Evolutionary conservation across 1,140 invertebrate genomes (phyloP).

Genomic region (Triops longicaudatus): DNA sequence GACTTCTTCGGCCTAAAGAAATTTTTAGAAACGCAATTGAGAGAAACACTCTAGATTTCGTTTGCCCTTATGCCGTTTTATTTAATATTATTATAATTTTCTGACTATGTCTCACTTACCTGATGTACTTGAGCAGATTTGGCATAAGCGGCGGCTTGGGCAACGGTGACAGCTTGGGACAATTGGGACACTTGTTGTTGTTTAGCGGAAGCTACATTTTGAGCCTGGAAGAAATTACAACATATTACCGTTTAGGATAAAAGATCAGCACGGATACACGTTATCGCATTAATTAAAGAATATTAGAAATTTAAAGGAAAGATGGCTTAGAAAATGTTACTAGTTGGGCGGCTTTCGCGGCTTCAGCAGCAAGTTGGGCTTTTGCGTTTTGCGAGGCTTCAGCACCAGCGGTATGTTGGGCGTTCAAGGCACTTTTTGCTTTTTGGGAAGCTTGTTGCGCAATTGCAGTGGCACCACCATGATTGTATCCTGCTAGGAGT

Average conservation of each 20-base stretch:
- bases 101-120: no score
- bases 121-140: constrained; percentile 27
- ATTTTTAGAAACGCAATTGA: not conserved
- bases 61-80: not conserved
- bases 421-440: constrained; percentile 32
- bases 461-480: constrained; percentile 33
- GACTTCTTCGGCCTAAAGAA: constrained; percentile 26
- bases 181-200: not conserved
- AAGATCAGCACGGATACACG: no score
- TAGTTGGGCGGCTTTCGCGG: constrained; percentile 32
- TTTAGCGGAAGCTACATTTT: constrained; percentile 21
- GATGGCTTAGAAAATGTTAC: not conserved
- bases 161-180: constrained; percentile 30
- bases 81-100: no score
- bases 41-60: not conserved
- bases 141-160: constrained; percentile 30
- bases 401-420: constrained; percentile 32
- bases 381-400: constrained; percentile 33
- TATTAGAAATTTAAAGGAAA: no score
- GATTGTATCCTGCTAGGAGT: constrained; percentile 42
- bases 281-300: no score
- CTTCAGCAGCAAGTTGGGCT: constrained; percentile 31
- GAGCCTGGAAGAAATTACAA: constrained; percentile 27
- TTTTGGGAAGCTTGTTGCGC: constrained; percentile 34
- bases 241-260: not conserved